Base-by-base conservation (phyloP, 2,888 invertebrate species). In the Margaritifera margaritifera region DNA sequence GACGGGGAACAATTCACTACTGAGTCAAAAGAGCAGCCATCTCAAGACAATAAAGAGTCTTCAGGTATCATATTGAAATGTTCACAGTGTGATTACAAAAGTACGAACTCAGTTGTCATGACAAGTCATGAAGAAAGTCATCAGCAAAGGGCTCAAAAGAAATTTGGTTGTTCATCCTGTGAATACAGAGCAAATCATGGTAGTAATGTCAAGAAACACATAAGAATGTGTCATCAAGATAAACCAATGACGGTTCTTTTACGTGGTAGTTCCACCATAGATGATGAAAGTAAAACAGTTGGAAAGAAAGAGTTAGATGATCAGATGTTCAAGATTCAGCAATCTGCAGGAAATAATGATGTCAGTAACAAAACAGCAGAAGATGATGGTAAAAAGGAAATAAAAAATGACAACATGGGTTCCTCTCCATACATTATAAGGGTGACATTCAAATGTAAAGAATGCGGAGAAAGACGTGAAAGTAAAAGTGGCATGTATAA, bases 391-490 rank as follows among this genome's bases (percentile, higher is more conserved):
- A 61, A 20, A 22, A 18, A 19, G n/a, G 22, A 22, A 25, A 18
- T 24, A 24, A 25, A 61, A 20, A 61, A 42, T 61, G n/a, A n/a
- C 27, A 6, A 8, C 11, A 51, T 24, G 4, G 27, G 15, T 15
- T 51, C 50, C 24, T 19, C 61, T 8, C 61, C 50, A 15, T 50
- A 51, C 15, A 24, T 42, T n/a, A 50, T 61, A 11, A 61, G 61
- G 52, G 50, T 51, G 20, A 22, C 67, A 18, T 76, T 59, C 25
- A 79, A 81, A 62, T 81, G 81, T 55, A 70, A 77, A 56, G 73
- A 73, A 31, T 81, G 81, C 71, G 75, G 77, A 18, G 59, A 69
- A 20, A 74, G 74, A 22, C 66, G 70, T n/a, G 62, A 71, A 25
- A 73, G 74, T 53, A 71, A 57, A 57, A 69, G 74, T 66, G 66